These are phyloP conservation scores for Poecilia velifera DNA, from an alignment of 2,797 vertebrate genomes.

Conservation along the genomic window DNA sequence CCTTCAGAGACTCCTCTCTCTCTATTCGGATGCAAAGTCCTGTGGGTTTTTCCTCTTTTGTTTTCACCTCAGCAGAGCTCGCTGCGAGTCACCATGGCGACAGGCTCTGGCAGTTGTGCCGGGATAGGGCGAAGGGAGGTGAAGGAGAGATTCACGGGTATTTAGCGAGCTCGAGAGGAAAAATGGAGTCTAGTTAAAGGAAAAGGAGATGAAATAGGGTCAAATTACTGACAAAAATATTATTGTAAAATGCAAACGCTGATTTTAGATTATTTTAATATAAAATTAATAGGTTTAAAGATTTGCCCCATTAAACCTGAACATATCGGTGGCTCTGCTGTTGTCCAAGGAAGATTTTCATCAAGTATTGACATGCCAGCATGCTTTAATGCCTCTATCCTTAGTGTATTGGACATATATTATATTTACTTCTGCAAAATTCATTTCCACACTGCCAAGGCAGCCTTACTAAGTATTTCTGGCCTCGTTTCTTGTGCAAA, in stretches of 20 bases:
- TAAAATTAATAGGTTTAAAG: too few relatives aligned
- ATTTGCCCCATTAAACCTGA: too few relatives aligned
- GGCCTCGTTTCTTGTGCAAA: too few relatives aligned
- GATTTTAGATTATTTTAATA: not conserved
- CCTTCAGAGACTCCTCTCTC: conserved; percentile 31
- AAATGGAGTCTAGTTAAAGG: not conserved
- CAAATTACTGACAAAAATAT: conserved; percentile 6
- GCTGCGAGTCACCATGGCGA: conserved; percentile 73
- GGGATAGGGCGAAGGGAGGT: conserved; percentile 37
- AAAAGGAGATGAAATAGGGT: not conserved
- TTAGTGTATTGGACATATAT: too few relatives aligned
- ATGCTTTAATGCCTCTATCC: too few relatives aligned
- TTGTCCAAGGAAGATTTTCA: too few relatives aligned
- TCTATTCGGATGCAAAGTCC: conserved; percentile 55
- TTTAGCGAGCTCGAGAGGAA: not conserved
- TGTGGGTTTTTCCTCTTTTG: conserved; percentile 66
- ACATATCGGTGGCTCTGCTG: too few relatives aligned
- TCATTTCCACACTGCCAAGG: too few relatives aligned
- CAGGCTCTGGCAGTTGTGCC: conserved; percentile 53
- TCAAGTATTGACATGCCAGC: too few relatives aligned
- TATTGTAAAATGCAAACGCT: not conserved
- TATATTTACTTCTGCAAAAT: too few relatives aligned
- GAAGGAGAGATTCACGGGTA: conserved; percentile 10
- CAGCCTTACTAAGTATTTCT: too few relatives aligned
- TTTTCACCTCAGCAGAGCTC: conserved; percentile 62